A percentile compares a stretch with the other conserved stretches of the same genome.
These are phyloP conservation scores for Lacerta agilis DNA, from an alignment of 2,797 vertebrate genomes.

Conservation along the genomic window DNA sequence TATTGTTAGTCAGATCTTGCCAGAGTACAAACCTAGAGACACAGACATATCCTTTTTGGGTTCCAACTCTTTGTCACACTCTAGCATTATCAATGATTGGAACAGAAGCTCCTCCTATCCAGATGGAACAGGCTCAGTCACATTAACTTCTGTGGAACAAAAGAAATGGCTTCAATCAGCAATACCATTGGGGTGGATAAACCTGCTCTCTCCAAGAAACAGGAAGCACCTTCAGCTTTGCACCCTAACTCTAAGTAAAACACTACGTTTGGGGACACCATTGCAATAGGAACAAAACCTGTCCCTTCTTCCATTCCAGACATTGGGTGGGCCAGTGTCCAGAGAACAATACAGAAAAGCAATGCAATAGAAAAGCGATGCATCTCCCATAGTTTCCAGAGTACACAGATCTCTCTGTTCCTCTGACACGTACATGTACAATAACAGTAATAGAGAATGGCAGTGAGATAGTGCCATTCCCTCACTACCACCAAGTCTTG, in stretches of 20 bases:
- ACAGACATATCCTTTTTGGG: not conserved
- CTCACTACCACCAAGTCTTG: not conserved
- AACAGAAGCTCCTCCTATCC: not conserved
- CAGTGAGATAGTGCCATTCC: not conserved
- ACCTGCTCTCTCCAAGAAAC: not conserved
- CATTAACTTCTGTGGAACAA: not conserved
- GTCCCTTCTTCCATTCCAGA: too few species aligned
- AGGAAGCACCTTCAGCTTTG: not conserved
- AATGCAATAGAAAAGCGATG: too few species aligned
- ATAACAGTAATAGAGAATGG: not conserved
- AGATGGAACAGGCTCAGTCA: not conserved
- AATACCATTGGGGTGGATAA: not conserved
- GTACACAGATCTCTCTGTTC: not conserved
- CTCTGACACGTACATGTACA: not conserved
- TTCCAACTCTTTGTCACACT: not conserved
- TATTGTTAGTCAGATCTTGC: not conserved
- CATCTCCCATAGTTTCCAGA: not conserved
- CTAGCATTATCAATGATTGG: not conserved
- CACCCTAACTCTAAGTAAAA: not conserved
- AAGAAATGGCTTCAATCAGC: not conserved
- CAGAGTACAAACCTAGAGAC: not conserved
- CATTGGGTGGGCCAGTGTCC: too few species aligned
- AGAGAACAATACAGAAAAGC: too few species aligned
- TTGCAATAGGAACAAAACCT: not conserved
- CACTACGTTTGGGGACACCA: not conserved